phyloP scores from a whole-genome alignment of 2,888 invertebrate species.

The Philereme transversata region DNA sequence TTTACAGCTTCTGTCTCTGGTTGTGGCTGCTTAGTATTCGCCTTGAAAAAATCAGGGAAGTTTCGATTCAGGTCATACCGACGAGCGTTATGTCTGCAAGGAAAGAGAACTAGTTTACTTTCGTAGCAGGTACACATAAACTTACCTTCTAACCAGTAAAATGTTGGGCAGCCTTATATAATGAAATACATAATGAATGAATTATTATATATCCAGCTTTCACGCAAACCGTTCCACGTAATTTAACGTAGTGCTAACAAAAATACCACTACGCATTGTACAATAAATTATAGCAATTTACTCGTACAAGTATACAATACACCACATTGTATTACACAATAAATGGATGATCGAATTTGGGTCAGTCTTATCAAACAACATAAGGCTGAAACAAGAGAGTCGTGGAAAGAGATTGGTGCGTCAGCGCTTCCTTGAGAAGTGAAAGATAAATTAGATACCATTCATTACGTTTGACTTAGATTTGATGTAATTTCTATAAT shows the following conservation, averaged over 20 bases:
- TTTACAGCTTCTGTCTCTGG: conserved; percentile 98
- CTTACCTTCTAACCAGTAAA: conserved; percentile 17
- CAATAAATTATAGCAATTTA: not conserved
- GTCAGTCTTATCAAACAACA: conserved; percentile 25
- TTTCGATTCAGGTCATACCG: conserved; percentile 97
- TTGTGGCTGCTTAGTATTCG: conserved; percentile 93
- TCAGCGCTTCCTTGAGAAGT: no score
- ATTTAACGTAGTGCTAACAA: conserved; percentile 12
- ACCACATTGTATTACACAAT: conserved; percentile 7
- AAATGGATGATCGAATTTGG: conserved; percentile 26
- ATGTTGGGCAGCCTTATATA: not conserved
- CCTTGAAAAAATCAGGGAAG: conserved; percentile 97
- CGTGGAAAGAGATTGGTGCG: no score
- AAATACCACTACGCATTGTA: conserved; percentile 1
- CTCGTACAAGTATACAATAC: not conserved
- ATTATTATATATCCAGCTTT: conserved; percentile 1
- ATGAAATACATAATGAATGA: not conserved
- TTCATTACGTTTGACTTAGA: no score
- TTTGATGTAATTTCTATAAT: no score
- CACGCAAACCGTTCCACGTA: conserved; percentile 11
- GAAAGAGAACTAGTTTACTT: conserved; percentile 19
- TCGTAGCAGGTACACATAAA: conserved; percentile 11
- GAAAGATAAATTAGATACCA: no score
- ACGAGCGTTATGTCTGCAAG: conserved; percentile 90
- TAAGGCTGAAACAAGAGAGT: no score